Evolutionary conservation across 2,797 vertebrate species (phyloP).

Genomic region (Muscicapa striata): DNA sequence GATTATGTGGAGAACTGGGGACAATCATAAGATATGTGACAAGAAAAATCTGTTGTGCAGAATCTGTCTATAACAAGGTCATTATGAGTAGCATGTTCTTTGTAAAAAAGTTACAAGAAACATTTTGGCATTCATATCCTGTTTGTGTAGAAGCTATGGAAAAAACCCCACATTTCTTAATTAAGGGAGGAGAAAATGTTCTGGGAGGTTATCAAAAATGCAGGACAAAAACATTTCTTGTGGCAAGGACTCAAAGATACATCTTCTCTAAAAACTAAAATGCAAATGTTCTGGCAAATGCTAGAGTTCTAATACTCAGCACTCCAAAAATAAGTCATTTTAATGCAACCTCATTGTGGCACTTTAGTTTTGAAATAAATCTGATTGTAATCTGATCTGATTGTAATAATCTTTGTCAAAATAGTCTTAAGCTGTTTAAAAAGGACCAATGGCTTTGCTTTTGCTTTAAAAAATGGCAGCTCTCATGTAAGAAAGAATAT

Average conservation of each 20-base stretch:
- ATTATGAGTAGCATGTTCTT: neutral
- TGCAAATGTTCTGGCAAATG: neutral
- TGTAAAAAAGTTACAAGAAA: neutral
- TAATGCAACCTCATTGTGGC: neutral
- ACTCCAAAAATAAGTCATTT: neutral
- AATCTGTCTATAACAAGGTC: neutral
- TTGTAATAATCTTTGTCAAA: neutral
- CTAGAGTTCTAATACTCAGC: neutral
- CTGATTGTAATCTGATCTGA: neutral
- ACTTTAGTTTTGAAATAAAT: neutral
- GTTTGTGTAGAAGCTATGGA: conserved; percentile 28
- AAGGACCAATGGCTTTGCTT: neutral
- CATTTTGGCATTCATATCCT: neutral
- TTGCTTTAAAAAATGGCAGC: neutral
- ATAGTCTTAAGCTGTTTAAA: neutral
- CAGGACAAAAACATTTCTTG: conserved; percentile 31
- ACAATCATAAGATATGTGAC: neutral
- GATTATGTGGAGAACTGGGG: neutral
- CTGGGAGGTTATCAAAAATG: conserved; percentile 47
- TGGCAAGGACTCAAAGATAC: conserved; percentile 40
- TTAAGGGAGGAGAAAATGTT: conserved; percentile 54
- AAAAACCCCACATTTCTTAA: conserved; percentile 1
- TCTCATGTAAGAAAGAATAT: neutral
- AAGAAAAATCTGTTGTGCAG: conserved; percentile 37
- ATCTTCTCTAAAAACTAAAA: neutral